Conservation (phyloP, 2,797 vertebrate species). For the Onychomys leucogaster region DNA sequence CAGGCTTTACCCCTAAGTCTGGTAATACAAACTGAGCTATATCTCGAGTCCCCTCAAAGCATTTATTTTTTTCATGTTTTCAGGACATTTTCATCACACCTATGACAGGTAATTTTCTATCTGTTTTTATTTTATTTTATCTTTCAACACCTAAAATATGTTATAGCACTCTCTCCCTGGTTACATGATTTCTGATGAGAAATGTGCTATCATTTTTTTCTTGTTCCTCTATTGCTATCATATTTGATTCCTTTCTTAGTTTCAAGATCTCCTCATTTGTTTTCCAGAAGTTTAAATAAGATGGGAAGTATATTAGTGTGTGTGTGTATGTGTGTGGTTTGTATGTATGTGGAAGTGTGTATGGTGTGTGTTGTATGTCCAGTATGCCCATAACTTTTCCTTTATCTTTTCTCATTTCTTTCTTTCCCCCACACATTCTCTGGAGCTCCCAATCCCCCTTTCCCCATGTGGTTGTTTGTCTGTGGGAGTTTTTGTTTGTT, state of each 20-base stretch:
- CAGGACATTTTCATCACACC: background rate
- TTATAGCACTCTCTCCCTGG: background rate
- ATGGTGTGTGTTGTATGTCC: too few species aligned
- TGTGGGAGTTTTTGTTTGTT: background rate
- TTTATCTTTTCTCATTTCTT: background rate
- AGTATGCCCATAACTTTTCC: background rate
- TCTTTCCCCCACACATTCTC: background rate
- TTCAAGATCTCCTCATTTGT: background rate
- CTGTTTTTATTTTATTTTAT: background rate
- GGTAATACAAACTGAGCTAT: background rate
- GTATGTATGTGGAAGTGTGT: background rate
- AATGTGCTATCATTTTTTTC: background rate
- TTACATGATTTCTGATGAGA: background rate
- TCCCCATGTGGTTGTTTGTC: background rate
- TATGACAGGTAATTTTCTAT: background rate
- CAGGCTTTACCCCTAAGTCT: background rate
- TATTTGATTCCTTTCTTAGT: background rate
- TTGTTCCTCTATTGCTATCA: background rate
- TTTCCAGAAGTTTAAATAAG: background rate
- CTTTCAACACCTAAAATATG: background rate
- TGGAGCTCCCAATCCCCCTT: background rate
- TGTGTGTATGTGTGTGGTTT: background rate
- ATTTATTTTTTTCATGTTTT: background rate
- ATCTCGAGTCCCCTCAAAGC: background rate
- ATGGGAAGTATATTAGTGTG: background rate